Evolutionary conservation across 1,140 invertebrate species (phyloP), one percentile per base, ranked within the genome.

Genomic region (Nilaparvata lugens): DNA sequence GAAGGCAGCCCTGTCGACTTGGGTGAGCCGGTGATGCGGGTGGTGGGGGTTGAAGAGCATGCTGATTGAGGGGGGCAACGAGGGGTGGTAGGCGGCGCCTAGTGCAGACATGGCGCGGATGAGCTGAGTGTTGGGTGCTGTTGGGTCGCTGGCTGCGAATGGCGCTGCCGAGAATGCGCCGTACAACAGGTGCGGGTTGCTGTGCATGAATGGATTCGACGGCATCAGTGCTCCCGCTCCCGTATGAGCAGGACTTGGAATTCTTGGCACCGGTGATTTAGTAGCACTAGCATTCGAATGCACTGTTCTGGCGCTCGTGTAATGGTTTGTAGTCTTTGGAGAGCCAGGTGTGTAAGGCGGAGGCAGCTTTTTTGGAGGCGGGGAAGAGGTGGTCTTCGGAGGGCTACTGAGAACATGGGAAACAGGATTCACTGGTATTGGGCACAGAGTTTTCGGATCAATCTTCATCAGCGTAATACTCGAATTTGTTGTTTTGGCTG

Each of bases 391-490:
- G 25, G 42, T 58, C 18, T 31, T 62, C 1, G 61, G 45, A 21
- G 45, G 45, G 28, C 51, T 45, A 56, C 58, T 64, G 7, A 53
- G 24, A 38, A 52, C 52, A 2, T 61, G 54, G n/a, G 62, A 38
- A 19, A 57, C 45, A 6, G 64, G 43, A 25, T 60, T 51, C n/a
- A 62, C 52, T 42, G 59, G 31, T 28, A 82, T 80, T 0, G 81
- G 80, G 48, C 77, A 78, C 4, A 83, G 62, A 0, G 81, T 83
- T 67, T 82, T 81, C 2, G 81, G 80, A 67, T 83, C 81, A 43
- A 82, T 80, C 66, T 82, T 83, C 57, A 80, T 80, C 67, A 83
- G 76, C 14, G 65, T 74, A 13, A 74, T 62, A 14, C 67, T 74
- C 62, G 67, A 75, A 48, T 66, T 74, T 64, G 60, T 71, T 61